phyloP scores from a whole-genome alignment of 2,113 vertebrate species.

The Budorcas taxicolor region DNA sequence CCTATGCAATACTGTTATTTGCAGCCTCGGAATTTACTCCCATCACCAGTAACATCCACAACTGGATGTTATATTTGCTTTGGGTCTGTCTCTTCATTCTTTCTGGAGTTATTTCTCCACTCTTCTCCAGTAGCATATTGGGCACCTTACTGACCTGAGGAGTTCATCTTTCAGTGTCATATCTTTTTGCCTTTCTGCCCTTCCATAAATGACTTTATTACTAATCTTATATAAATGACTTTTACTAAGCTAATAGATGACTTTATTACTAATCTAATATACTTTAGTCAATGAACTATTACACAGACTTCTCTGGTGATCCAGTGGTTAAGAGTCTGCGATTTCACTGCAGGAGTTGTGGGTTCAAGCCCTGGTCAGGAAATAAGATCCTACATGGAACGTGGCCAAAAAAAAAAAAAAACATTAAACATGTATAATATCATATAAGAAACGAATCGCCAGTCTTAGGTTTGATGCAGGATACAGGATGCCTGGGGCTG shows the following conservation, averaged over 20 bases:
- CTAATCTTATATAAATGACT: neutral
- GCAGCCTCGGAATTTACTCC: neutral
- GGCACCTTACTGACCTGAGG: neutral
- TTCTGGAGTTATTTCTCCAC: neutral
- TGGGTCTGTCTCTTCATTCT: neutral
- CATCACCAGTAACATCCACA: neutral
- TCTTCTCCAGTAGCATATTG: neutral
- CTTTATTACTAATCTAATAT: neutral
- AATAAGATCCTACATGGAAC: neutral
- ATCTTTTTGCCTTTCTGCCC: neutral
- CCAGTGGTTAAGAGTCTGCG: fast-evolving
- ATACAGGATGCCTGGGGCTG: too few relatives aligned
- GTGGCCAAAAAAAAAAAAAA: neutral
- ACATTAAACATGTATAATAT: too few relatives aligned
- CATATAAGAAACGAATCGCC: too few relatives aligned
- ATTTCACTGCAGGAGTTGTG: neutral
- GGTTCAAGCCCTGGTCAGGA: neutral
- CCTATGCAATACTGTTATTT: neutral
- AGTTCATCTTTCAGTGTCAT: neutral
- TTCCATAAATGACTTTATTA: neutral
- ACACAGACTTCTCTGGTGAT: neutral
- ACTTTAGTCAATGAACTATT: neutral
- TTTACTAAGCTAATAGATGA: neutral
- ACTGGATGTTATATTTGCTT: neutral
- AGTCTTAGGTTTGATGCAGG: too few relatives aligned